Evolutionary conservation across 2,888 invertebrate genomes (phyloP), one percentile per base, ranked within the genome.

Genomic region (Steromphala cineraria): DNA sequence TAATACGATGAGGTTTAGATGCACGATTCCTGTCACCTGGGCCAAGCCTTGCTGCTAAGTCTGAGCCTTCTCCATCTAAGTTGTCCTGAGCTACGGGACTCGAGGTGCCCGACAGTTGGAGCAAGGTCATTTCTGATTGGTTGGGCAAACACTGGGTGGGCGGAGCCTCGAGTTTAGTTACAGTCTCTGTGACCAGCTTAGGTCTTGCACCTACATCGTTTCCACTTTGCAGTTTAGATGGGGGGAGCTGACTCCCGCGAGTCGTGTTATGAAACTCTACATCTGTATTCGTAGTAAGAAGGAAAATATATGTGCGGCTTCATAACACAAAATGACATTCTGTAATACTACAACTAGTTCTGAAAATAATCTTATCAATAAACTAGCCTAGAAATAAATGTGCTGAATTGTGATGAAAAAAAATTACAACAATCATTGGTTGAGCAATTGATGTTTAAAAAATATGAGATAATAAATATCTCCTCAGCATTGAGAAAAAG

Each of bases 181-280:
- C 75, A 62, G 71, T 81, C 52, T 78, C 74, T 74, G 75, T 84
- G 55, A 67, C 67, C n/a, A 75, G 53, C 46, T 75, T 79, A 19
- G 77, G 56, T 52, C 55, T 78, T 40, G 71, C 31, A 36, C 31
- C 31, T 71, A 71, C 71, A 40, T 71, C 31, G 19, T 19, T 36
- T 71, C 71, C 71, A 36, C 71, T 71, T 40, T 36, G 36, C 7
- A 19, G 36, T 71, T 71, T 71, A 10, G 36, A 5, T 17, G 28
- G 71, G 4, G 71, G 36, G 36, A 36, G 71, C 40, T 71, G 71
- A 36, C 71, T 82, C 67, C 88, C 88, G 81, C 87, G 81, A 40
- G 67, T 85, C 53, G 88, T 89, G 75, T 87, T 85, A 84, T 87
- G 87, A 87, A 87, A 89, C 85, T 90, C 89, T 85, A 88, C 67